phyloP scores from a whole-genome alignment of 2,113 vertebrate genomes.

The Boleophthalmus pectinirostris region DNA sequence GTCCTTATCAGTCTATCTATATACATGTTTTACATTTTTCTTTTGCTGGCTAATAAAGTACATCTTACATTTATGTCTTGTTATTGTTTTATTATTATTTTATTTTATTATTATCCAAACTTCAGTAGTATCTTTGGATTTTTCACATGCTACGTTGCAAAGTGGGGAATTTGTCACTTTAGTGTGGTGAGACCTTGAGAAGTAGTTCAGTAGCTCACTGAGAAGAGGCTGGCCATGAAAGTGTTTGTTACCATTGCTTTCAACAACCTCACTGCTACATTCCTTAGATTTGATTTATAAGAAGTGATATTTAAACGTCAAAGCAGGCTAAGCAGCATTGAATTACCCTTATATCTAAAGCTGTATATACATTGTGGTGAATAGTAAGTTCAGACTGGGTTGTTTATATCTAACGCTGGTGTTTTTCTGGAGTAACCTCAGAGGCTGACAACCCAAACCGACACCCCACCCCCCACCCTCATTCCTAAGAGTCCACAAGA shows the following conservation, averaged over 20 bases:
- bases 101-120: neutral
- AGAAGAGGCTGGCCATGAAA: constrained; percentile 31
- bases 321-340: neutral
- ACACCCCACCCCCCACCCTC: constrained; percentile 23
- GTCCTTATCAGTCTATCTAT: constrained; percentile 2
- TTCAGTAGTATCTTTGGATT: neutral
- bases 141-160: neutral
- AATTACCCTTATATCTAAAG: neutral
- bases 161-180: constrained; percentile 18
- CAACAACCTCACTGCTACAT: constrained; percentile 19
- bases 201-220: constrained; percentile 30
- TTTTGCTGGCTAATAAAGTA: neutral
- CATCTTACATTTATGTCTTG: neutral
- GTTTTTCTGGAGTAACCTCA: constrained; percentile 39
- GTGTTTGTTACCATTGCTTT: constrained; percentile 22
- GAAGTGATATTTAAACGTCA: neutral
- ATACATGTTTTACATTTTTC: neutral
- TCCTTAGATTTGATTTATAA: constrained; percentile 6
- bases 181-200: constrained; percentile 29
- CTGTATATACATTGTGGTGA: neutral
- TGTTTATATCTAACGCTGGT: constrained; percentile 21
- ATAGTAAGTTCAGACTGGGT: neutral
- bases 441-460: neutral
- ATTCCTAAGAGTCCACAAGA: constrained; percentile 42
- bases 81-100: neutral